Evolutionary conservation across 1,140 invertebrate species (phyloP).

Genomic region (Elysia chlorotica): DNA sequence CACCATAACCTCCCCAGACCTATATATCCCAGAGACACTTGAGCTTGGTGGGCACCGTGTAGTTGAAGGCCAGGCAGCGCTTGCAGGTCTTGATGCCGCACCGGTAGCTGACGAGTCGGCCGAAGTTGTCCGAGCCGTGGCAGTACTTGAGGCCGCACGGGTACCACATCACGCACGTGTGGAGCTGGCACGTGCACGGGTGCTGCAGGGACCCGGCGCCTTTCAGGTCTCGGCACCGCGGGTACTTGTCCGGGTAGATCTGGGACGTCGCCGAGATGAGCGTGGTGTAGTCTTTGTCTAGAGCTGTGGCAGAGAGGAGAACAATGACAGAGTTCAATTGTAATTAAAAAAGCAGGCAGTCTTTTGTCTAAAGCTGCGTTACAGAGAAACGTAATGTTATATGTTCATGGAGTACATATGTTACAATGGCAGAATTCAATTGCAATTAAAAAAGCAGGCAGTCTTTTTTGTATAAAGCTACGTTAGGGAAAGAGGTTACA

Average conservation of each 20-base stretch:
- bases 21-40: slow-evolving; percentile 89
- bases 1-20: too few species aligned
- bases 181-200: slow-evolving; percentile 78
- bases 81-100: slow-evolving; percentile 95
- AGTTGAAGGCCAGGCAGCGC: slow-evolving; percentile 85
- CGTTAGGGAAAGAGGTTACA: neutral
- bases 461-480: neutral
- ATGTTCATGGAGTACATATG: neutral
- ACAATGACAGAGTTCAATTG: neutral
- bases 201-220: slow-evolving; percentile 52
- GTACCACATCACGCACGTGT: slow-evolving; percentile 88
- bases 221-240: slow-evolving; percentile 50
- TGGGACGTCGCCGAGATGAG: slow-evolving; percentile 44
- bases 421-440: neutral
- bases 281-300: slow-evolving; percentile 42
- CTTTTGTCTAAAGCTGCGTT: too few species aligned
- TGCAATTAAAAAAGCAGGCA: neutral
- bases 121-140: slow-evolving; percentile 72
- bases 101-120: slow-evolving; percentile 75
- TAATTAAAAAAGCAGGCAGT: neutral
- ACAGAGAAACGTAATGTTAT: neutral
- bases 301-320: slow-evolving; percentile 34
- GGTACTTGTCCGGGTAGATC: slow-evolving; percentile 44
- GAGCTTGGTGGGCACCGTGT: slow-evolving; percentile 80
- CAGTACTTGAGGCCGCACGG: slow-evolving; percentile 94